phyloP scores from a whole-genome alignment of 2,888 invertebrate genomes.

The Scaptodrosophila latifasciaeformis region DNA sequence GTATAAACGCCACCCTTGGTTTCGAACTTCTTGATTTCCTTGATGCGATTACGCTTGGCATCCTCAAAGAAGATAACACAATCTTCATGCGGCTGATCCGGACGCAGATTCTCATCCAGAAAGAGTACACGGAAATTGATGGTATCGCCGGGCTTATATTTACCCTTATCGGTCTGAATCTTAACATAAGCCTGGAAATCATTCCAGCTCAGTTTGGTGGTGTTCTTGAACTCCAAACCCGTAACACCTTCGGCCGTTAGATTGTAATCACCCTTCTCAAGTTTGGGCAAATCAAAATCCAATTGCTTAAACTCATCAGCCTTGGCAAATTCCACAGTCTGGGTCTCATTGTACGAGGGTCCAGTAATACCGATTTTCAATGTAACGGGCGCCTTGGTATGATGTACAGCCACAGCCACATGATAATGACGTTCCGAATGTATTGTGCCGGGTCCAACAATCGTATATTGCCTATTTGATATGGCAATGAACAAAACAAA shows the following conservation, averaged over 20 bases:
- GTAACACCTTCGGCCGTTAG: conserved; percentile 83
- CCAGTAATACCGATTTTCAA: conserved; percentile 66
- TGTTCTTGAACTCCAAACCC: conserved; percentile 83
- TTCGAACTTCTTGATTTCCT: conserved; percentile 83
- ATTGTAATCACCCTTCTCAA: conserved; percentile 80
- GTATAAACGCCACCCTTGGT: conserved; percentile 78
- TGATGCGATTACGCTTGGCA: conserved; percentile 85
- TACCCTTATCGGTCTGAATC: conserved; percentile 93
- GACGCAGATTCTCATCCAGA: conserved; percentile 83
- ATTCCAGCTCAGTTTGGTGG: conserved; percentile 83
- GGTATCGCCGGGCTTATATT: conserved; percentile 90
- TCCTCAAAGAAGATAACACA: conserved; percentile 83
- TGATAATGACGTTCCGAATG: conserved; percentile 89
- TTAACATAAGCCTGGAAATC: conserved; percentile 77
- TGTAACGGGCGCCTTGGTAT: conserved; percentile 52
- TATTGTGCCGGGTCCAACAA: conserved; percentile 86
- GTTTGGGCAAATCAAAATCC: conserved; percentile 54
- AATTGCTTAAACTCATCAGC: conserved; percentile 54
- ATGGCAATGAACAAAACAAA: too few relatives aligned
- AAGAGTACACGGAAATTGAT: conserved; percentile 80
- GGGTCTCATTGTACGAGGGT: conserved; percentile 57
- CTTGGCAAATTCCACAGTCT: conserved; percentile 49
- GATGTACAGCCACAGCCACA: conserved; percentile 81
- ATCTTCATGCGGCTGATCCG: conserved; percentile 78
- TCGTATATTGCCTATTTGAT: conserved; percentile 78